Evolutionary conservation across 2,797 vertebrate species (phyloP).

Genomic region (Tachyglossus aculeatus): DNA sequence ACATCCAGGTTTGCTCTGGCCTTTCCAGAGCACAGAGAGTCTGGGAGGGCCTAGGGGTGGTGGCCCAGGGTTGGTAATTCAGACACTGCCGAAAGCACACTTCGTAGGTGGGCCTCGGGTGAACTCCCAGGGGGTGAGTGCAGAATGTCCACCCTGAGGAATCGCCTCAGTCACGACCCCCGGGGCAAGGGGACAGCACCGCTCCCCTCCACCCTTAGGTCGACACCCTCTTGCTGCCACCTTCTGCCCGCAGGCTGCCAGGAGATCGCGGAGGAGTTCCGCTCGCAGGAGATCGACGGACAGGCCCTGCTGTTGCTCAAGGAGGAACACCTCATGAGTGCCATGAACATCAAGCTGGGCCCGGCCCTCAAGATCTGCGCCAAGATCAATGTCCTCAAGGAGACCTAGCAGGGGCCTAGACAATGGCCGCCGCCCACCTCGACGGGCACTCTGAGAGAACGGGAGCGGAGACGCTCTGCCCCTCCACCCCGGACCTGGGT

Average conservation of each 20-base stretch:
- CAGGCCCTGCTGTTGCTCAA: conserved; percentile 96
- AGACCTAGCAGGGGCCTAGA: conserved; percentile 76
- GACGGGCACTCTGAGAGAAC: conserved; percentile 33
- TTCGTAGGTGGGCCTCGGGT: not conserved
- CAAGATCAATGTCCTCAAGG: conserved; percentile 95
- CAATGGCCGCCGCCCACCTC: no score
- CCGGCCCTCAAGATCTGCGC: conserved; percentile 98
- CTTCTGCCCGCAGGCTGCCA: conserved; percentile 95
- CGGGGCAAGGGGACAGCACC: no score
- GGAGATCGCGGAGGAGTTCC: conserved; percentile 94
- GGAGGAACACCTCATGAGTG: conserved; percentile 97
- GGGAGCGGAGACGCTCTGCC: no score
- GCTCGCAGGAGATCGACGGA: conserved; percentile 96
- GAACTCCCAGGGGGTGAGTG: no score
- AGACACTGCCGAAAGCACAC: not conserved
- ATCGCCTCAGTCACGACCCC: no score
- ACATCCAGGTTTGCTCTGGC: no score
- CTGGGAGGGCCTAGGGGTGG: no score
- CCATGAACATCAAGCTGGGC: conserved; percentile 98
- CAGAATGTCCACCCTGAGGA: no score
- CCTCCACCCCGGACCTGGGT: no score
- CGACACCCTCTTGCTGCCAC: no score
- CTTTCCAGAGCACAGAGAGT: no score
- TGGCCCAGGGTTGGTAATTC: no score
- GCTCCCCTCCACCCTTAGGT: conserved; percentile 14